phyloP scores from a whole-genome alignment of 37 sponge, comb jelly and placozoan species.

The Eunapius fragilis region DNA sequence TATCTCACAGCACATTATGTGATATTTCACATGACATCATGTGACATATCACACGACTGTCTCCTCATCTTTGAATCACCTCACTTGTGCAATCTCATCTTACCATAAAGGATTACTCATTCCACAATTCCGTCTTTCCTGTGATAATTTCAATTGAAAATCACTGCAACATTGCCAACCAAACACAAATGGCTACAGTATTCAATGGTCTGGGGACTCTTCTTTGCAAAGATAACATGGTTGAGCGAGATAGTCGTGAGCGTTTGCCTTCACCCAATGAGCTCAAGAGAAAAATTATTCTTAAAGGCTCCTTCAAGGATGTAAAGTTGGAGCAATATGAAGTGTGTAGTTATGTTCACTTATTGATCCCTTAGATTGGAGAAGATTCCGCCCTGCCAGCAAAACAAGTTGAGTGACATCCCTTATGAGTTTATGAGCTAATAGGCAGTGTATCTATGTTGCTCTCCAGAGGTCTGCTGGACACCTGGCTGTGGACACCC shows the following conservation, averaged over 20 bases:
- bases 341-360: not conserved
- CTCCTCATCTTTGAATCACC: not conserved
- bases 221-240: not conserved
- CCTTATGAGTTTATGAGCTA: not conserved
- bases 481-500: too few species aligned
- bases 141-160: conserved; percentile 62
- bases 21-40: not conserved
- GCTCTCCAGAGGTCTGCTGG: too few species aligned
- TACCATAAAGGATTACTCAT: conserved; percentile 69
- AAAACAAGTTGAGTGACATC: not conserved
- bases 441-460: too few species aligned
- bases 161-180: conserved; percentile 23
- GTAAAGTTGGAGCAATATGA: not conserved
- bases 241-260: not conserved
- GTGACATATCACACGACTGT: too few species aligned
- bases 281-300: conserved; percentile 33
- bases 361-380: not conserved
- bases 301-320: conserved; percentile 26
- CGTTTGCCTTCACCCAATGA: conserved; percentile 33
- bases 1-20: not conserved
- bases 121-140: conserved; percentile 31
- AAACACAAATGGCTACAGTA: not conserved
- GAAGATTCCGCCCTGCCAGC: not conserved
- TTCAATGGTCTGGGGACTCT: conserved; percentile 9
- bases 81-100: too few species aligned